These are phyloP conservation scores for Drosophila anceps DNA, from an alignment of 2,888 invertebrate genomes.

Conservation along the genomic window DNA sequence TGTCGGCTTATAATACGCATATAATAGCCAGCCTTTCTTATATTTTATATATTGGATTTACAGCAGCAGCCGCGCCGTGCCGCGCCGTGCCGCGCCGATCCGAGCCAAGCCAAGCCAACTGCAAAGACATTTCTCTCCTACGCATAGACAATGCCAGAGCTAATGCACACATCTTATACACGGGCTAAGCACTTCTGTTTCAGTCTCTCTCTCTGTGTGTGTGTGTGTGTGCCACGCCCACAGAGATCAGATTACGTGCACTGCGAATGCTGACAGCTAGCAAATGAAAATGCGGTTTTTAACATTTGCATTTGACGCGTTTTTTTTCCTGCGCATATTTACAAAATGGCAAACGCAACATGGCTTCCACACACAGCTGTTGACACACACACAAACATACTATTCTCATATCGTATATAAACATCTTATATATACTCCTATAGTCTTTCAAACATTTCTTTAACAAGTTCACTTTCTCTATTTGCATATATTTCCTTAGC, in stretches of 20 bases:
- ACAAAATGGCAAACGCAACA: constrained; percentile 72
- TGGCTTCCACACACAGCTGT: constrained; percentile 72
- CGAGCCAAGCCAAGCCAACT: background rate
- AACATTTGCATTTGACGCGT: constrained; percentile 75
- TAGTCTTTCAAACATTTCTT: background rate
- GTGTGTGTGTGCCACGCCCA: constrained; percentile 19
- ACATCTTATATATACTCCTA: background rate
- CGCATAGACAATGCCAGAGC: constrained; percentile 39
- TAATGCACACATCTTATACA: constrained; percentile 45
- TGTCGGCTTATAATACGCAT: constrained; percentile 32
- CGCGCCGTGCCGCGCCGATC: background rate
- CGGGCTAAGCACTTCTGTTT: background rate
- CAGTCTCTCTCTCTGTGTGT: background rate
- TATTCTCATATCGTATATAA: too few relatives aligned
- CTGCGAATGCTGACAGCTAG: constrained; percentile 64
- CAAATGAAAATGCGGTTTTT: constrained; percentile 77
- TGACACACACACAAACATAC: constrained; percentile 32
- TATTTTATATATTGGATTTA: constrained; percentile 48
- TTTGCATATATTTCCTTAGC: background rate
- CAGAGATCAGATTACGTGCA: constrained; percentile 44
- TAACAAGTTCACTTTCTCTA: background rate
- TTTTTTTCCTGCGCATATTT: constrained; percentile 59
- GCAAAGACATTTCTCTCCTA: constrained; percentile 20
- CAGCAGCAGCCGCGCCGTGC: constrained; percentile 8
- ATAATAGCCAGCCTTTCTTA: constrained; percentile 33